Base-by-base conservation (phyloP, 2,888 invertebrate genomes). In the Epiblema foenella region DNA sequence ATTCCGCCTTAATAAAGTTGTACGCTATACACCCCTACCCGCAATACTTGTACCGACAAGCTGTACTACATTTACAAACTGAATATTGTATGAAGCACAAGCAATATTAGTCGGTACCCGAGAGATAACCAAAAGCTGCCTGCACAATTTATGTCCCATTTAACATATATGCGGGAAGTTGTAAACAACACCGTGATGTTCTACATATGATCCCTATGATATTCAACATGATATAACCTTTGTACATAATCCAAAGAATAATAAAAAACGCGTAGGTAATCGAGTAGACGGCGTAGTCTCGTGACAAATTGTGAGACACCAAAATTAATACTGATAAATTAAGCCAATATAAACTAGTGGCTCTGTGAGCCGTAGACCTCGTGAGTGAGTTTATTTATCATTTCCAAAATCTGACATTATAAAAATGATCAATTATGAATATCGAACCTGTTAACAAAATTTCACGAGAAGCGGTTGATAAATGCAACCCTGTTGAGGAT, bases 61-160 rank as follows among this genome's bases (percentile, higher is more conserved):
- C 62, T 20, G 29, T 65, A 52, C 54, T 42, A 69, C 58, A 59
- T 65, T 69, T 69, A 52, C 42, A 42, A 59, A 20, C 69, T 69
- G 69, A 64, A 69, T 69, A 69, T 69, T 69, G 58, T 65, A 69
- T 69, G 64, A 69, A 69, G 69, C 58, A 52, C 18, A 65, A 59
- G 69, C 69, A 65, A 64, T 65, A 69, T 69, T 69, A 52, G 20
- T 20, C 20, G 58, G 52, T 42, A 64, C 51, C 24, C 42, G 29
- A n/a, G 20, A 65, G 69, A 58, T 69, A 69, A 51, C 64, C 49
- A 64, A 64, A 64, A 64, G 52, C 62, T 62, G 60, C 54, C 51
- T 51, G 64, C 64, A 52, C 58, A 57, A 24, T 69, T 69, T 65
- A 69, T 59, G 64, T 65, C 15, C 18, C 52, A 59, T 64, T 58